Evolutionary conservation across 2,797 vertebrate species (phyloP), one percentile per base, ranked within the genome.

Genomic region (Cyclura pinguis): DNA sequence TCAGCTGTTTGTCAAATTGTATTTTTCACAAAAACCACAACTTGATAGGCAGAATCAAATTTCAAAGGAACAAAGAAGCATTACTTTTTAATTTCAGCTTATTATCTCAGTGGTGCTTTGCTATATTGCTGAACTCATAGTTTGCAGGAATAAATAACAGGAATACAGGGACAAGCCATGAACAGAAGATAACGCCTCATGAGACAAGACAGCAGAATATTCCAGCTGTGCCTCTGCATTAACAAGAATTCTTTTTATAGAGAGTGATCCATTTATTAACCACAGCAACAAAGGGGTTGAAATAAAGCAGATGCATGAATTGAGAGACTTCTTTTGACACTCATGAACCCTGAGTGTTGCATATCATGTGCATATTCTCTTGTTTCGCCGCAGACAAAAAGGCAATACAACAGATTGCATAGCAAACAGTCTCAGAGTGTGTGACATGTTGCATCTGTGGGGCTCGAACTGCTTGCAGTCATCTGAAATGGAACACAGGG

Each of bases 51-150:
- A 59, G 50, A 64, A 87, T 83, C 80, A 87, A 52, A 87, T 87
- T 77, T 87, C 85, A 87, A 84, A 50, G 9, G 1, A 0, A 0
- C 29, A 88, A 55, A 47, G 1, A 86, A 89, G 69, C 42, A 74
- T 57, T 4, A 12, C 4, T 59, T 81, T 8, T 50, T 1, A 47
- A 69, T 73, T 86, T 29, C 0, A 59, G 55, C 87, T 86, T 88
- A 80, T 88, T 87, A 92, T 84, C 81, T 92, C 77, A n/a, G 91
- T n/a, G n/a, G 67, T 47, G 13, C 0, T 6, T 67, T 0, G 0
- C 80, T 89, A 74, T 84, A 87, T 83, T 13, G 1, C 89, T 84
- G 88, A 88, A 73, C 72, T 57, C 42, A 16, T 64, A 85, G 55
- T 86, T 84, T 87, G 80, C 18, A 42, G 74, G 59, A 86, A 47